Evolutionary conservation across 2,113 vertebrate species (phyloP).

Genomic region (Mirza zaza): DNA sequence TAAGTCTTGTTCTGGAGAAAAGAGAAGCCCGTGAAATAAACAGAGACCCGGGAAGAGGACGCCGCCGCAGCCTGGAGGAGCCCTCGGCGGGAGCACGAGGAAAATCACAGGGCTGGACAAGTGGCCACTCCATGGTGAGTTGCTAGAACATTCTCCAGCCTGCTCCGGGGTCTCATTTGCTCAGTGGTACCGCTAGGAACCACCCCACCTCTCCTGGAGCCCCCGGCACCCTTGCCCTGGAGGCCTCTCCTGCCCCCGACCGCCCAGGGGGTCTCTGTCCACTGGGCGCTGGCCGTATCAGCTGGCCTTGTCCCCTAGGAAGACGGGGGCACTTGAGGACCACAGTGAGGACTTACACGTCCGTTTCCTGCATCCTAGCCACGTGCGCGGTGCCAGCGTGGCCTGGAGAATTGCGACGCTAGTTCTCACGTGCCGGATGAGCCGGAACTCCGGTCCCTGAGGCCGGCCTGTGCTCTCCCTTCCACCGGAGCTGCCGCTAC

Average conservation of each 20-base stretch:
- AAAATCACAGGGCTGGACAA: accelerated
- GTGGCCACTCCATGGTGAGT: not conserved
- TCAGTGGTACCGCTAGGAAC: too few species aligned
- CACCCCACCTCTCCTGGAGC: accelerated
- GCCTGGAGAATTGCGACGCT: not conserved
- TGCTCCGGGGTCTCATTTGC: not conserved
- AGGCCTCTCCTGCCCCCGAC: not conserved
- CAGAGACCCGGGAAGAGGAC: not conserved
- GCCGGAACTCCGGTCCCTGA: not conserved
- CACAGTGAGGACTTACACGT: accelerated
- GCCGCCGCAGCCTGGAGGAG: not conserved
- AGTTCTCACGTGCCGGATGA: accelerated
- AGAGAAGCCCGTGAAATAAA: not conserved
- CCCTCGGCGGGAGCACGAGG: accelerated
- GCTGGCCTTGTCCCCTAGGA: accelerated
- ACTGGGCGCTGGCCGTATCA: accelerated
- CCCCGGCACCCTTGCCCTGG: not conserved
- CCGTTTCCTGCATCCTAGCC: too few species aligned
- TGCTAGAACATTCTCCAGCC: not conserved
- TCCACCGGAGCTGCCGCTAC: accelerated
- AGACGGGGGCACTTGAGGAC: not conserved
- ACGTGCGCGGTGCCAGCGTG: accelerated
- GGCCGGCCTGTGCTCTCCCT: accelerated
- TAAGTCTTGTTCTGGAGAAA: not conserved
- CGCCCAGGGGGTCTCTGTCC: not conserved